Evolutionary conservation across 35 echinoderm and acorn worm genomes (phyloP).

Genomic region (Chiridota heheva): DNA sequence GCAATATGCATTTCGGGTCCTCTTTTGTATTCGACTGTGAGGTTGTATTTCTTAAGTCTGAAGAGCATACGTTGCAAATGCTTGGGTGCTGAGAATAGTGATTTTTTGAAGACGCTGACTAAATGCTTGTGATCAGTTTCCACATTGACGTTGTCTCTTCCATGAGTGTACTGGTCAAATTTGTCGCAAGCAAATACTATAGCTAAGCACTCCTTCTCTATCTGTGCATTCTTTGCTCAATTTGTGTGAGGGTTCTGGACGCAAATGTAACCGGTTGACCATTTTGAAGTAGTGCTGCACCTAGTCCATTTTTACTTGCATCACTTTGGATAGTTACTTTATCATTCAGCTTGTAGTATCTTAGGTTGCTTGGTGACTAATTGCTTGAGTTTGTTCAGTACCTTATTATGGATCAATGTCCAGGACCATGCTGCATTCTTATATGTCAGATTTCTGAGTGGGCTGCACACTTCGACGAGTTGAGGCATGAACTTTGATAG

Average conservation of each 20-base stretch:
- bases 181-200: slow-evolving; percentile 42
- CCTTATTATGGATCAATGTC: too few relatives aligned
- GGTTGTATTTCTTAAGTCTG: slow-evolving; percentile 34
- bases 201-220: slow-evolving; percentile 35
- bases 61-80: slow-evolving; percentile 71
- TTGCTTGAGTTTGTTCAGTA: too few relatives aligned
- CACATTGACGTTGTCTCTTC: slow-evolving; percentile 35
- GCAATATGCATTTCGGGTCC: slow-evolving; percentile 37
- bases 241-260: background rate
- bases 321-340: slow-evolving; percentile 58
- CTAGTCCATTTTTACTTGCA: slow-evolving; percentile 46
- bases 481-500: too few relatives aligned
- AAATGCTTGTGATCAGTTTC: slow-evolving; percentile 74
- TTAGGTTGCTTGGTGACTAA: slow-evolving; percentile 43
- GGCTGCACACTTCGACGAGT: too few relatives aligned
- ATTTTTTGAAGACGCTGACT: slow-evolving; percentile 54
- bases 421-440: too few relatives aligned
- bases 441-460: too few relatives aligned
- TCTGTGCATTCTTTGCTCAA: slow-evolving; percentile 35
- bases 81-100: slow-evolving; percentile 57
- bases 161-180: slow-evolving; percentile 52
- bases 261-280: slow-evolving; percentile 34
- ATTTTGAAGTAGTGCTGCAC: slow-evolving; percentile 8
- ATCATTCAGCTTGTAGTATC: slow-evolving; percentile 61
- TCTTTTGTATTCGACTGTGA: slow-evolving; percentile 3